These are phyloP conservation scores for Anoplolepis gracilipes DNA, from an alignment of 1,140 invertebrate species.

Conservation along the genomic window DNA sequence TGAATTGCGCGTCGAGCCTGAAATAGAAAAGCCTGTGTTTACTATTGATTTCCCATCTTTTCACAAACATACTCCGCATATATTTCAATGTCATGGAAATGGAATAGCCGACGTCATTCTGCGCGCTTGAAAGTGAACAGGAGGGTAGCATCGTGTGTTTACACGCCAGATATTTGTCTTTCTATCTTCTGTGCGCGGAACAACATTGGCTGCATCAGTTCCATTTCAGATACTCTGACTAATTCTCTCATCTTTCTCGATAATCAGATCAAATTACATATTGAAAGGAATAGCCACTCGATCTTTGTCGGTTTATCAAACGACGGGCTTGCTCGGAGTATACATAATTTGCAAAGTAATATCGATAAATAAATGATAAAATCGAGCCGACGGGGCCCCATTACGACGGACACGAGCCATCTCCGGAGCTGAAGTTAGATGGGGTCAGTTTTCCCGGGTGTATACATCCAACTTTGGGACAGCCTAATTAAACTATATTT, in stretches of 20 bases:
- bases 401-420: conserved; percentile 51
- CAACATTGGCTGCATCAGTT: conserved; percentile 4
- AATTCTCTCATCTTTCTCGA: neutral
- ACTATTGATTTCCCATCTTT: conserved; percentile 22
- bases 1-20: conserved; percentile 15
- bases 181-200: neutral
- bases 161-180: conserved; percentile 55
- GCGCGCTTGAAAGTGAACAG: conserved; percentile 47
- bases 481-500: conserved; percentile 65
- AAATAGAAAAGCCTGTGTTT: neutral
- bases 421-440: conserved; percentile 66
- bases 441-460: conserved; percentile 61
- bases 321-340: neutral
- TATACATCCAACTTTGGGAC: conserved; percentile 61
- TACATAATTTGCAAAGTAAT: conserved; percentile 54
- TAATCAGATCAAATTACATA: neutral
- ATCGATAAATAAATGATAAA: conserved; percentile 56
- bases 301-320: neutral
- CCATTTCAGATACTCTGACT: neutral
- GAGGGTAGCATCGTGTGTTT: conserved; percentile 27
- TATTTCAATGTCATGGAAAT: conserved; percentile 55
- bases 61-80: neutral
- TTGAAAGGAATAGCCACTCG: neutral
- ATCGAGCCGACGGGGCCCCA: conserved; percentile 5
- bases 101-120: conserved; percentile 43